Base-by-base conservation (phyloP, 2,113 vertebrate genomes). In the Neopipo cinnamomea region DNA sequence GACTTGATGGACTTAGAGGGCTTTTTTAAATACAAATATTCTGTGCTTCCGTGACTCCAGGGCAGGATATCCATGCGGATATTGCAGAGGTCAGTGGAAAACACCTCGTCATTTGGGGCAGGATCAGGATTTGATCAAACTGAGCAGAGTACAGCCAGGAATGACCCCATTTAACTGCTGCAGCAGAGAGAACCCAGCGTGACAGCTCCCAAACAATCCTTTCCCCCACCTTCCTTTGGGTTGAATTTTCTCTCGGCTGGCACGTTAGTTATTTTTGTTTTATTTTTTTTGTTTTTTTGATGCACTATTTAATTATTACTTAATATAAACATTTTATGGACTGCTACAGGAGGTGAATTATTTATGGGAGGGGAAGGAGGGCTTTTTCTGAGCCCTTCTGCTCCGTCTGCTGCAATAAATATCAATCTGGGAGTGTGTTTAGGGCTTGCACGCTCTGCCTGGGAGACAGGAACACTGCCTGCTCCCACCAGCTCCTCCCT, bases 251-350 rank as follows among this genome's bases (percentile, higher is more conserved):
- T 82, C 37, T 52, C 74, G 66, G 52, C 31, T 82, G 68, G 50
- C 77, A 42, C 10, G 8, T 49, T 74, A 50, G 8, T 27, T n/a
- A n/a, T n/a, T n/a, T 10, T 46, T 47, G 5, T 42, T 42, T 42
- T 15, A 14, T 42, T 42, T 41, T 42, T 42, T 24, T 24, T 44
- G 76, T 28, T 15, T 6, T 24, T 50, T 46, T 85, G 88, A 78
- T 30, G 56, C 47, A 72, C 78, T 78, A 74, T 78, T 94, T 76
- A 96, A 93, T 92, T 94, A 72, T 85, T 86, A 49, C 80, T 89
- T 71, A 89, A 89, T 61, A 95, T 93, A 77, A 97, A 95, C 85
- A 95, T 95, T 96, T 96, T 52, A 93, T 95, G 61, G 95, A 56
- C 73, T 87, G 79, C 91, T 85, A 56, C 5, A 6, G 52, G 5